Conservation (phyloP, 2,888 invertebrate genomes). For the Rhorus exstirpatorius region DNA sequence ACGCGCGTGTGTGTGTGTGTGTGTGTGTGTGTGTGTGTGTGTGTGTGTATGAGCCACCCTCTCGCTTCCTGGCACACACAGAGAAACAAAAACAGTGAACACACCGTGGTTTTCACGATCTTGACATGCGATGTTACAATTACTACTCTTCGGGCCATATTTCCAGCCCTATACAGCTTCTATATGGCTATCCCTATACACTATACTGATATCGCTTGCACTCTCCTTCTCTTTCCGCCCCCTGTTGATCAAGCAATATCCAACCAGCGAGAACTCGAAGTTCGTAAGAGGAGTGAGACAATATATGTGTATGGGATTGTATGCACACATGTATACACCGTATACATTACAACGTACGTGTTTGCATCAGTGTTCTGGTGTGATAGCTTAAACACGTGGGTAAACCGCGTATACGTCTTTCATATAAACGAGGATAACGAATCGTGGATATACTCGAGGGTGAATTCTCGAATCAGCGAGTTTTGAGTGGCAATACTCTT, state of each 20-base stretch:
- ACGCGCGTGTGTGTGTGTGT: constrained; percentile 4
- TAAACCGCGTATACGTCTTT: constrained; percentile 11
- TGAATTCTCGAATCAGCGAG: constrained; percentile 29
- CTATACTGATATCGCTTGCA: constrained; percentile 23
- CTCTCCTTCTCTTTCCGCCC: constrained; percentile 16
- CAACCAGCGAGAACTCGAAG: constrained; percentile 72
- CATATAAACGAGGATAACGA: constrained; percentile 47
- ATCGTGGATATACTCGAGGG: constrained; percentile 55
- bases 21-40: not conserved
- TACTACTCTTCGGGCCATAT: constrained; percentile 75
- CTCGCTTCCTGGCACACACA: constrained; percentile 37
- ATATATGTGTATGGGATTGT: constrained; percentile 43
- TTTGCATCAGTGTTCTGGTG: constrained; percentile 28
- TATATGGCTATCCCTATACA: constrained; percentile 44
- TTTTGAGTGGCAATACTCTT: constrained; percentile 72
- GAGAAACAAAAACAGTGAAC: constrained; percentile 27
- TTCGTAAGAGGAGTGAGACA: constrained; percentile 65
- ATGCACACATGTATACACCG: constrained; percentile 16
- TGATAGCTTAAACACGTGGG: constrained; percentile 1
- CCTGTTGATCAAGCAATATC: constrained; percentile 57
- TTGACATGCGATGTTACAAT: constrained; percentile 84
- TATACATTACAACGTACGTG: not conserved
- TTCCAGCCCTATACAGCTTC: constrained; percentile 34
- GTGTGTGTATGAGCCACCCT: constrained; percentile 10
- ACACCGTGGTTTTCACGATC: constrained; percentile 76